Base-by-base conservation (phyloP, 2,888 invertebrate species). In the Cosmia trapezina region DNA sequence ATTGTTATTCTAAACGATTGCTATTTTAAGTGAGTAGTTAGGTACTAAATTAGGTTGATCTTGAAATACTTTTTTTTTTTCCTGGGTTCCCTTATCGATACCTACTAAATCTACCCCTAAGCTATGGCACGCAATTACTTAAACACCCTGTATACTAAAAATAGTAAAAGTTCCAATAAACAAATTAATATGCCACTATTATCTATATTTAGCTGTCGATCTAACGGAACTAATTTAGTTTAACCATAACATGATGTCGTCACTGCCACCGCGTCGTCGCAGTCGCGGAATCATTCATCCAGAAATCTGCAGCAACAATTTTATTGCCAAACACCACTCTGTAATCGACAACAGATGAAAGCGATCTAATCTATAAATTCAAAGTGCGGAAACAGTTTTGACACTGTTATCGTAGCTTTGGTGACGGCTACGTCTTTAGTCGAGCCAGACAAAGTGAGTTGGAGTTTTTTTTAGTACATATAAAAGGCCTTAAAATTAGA, bases 281-380 rank as follows among this genome's bases (percentile, higher is more conserved):
- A 86, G 91, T 86, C 92, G 88, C 91, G 89, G 88, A 92, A 85
- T 89, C 95, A 94, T 89, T 95, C 95, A 93, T 89, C 95, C 96
- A 96, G 95, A 96, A 96, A 96, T 92, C 91, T 91, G 90, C 91
- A 91, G 93, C 93, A 94, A 94, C 88, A 90, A 94, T 28, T 28
- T 28, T 28, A 28, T 96, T 96, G 94, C 96, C 88, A 95, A 94
- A 96, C 91, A 94, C 91, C 91, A 84, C 90, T 91, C 92, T 93
- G 96, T 93, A 96, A 96, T 93, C 93, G 92, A 88, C 90, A 86
- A 88, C 89, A 92, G 93, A 93, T 93, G 95, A 95, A 94, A 95
- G 94, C 90, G 91, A 87, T 90, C 86, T 93, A 94, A 93, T 95
- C 94, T 96, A 96, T 96, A 96, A 96, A 96, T 94, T 93, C 92